phyloP scores from a whole-genome alignment of 2,113 vertebrate genomes.

The Mormoops blainvillei region DNA sequence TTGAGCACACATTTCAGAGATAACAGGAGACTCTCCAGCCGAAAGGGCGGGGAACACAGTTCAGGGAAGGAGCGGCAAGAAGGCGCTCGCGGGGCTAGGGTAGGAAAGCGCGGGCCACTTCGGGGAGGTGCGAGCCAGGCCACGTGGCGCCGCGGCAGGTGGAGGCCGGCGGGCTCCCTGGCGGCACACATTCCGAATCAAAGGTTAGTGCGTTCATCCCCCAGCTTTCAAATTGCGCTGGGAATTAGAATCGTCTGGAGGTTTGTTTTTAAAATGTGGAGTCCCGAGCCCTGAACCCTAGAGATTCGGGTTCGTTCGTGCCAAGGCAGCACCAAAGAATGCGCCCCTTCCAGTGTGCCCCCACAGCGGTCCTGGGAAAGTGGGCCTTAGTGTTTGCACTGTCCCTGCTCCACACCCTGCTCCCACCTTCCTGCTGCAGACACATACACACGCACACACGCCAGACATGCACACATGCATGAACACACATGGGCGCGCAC shows the following conservation, averaged over 20 bases:
- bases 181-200: not conserved
- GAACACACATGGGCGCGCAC: not conserved
- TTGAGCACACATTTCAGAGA: not conserved
- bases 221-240: not conserved
- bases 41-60: not conserved
- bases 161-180: not conserved
- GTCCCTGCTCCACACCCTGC: not conserved
- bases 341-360: not conserved
- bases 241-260: not conserved
- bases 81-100: not conserved
- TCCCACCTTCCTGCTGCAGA: not conserved
- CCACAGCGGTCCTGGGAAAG: fast-evolving
- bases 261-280: not conserved
- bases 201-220: not conserved
- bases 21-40: not conserved
- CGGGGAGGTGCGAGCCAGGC: not conserved
- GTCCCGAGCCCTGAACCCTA: not conserved
- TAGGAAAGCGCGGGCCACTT: not conserved
- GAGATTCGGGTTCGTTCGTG: not conserved
- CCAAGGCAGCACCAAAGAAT: not conserved
- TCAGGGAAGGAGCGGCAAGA: not conserved
- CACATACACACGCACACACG: fast-evolving
- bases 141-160: not conserved
- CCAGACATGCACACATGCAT: fast-evolving
- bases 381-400: not conserved